phyloP scores from a whole-genome alignment of 2,113 vertebrate species.

The Rallus limicola region DNA sequence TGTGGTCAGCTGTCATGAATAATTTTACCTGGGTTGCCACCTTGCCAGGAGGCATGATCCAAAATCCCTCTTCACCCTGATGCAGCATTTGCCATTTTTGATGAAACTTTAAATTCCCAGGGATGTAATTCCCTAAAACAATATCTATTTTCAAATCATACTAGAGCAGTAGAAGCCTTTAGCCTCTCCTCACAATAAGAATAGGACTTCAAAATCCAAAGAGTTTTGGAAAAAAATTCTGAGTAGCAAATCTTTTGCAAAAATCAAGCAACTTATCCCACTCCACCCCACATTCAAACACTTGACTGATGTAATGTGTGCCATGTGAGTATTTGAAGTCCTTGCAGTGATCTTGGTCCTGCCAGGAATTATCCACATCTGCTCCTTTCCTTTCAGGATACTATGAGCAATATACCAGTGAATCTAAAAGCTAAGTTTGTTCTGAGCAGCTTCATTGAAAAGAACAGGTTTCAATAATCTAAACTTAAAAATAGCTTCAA shows the following conservation, averaged over 20 bases:
- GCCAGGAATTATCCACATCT: neutral
- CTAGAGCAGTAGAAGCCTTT: neutral
- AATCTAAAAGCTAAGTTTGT: conserved; percentile 43
- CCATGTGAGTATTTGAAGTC: neutral
- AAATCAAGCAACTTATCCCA: neutral
- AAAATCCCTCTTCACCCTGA: neutral
- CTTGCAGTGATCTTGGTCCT: conserved; percentile 19
- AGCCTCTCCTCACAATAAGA: neutral
- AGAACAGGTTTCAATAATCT: conserved; percentile 49
- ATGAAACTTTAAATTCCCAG: neutral
- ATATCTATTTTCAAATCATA: neutral
- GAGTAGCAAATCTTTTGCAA: conserved; percentile 7
- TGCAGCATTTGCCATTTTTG: neutral
- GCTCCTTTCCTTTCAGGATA: conserved; percentile 22
- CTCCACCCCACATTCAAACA: conserved; percentile 18
- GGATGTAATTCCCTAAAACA: neutral
- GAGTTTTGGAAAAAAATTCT: neutral
- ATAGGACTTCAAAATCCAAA: neutral
- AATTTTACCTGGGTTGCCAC: neutral
- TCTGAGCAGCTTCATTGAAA: conserved; percentile 39
- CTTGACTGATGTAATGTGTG: neutral
- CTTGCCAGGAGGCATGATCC: neutral
- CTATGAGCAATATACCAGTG: neutral
- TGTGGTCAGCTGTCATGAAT: neutral
- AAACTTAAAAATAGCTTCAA: conserved; percentile 64